Conservation (phyloP, 2,113 vertebrate species). For the Sakesphorus luctuosus region DNA sequence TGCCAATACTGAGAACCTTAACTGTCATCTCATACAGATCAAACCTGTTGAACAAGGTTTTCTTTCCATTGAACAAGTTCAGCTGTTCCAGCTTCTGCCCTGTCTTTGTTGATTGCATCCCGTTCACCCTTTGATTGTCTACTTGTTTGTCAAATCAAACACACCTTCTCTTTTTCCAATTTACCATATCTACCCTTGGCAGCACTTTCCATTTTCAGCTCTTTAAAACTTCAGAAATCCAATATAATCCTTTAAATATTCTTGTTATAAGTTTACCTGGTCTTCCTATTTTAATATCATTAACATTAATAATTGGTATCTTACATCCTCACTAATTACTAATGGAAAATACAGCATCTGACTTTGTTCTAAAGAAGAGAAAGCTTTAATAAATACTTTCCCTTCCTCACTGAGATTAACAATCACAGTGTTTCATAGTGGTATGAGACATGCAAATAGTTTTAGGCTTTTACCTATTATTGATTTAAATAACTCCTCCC, state of each 20-base stretch:
- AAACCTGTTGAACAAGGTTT: neutral
- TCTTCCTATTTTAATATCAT: neutral
- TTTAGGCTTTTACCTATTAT: neutral
- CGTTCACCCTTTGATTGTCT: neutral
- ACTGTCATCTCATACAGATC: neutral
- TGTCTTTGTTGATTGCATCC: neutral
- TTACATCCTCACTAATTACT: neutral
- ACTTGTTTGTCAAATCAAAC: neutral
- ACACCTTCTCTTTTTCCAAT: neutral
- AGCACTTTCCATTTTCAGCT: neutral
- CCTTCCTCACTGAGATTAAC: neutral
- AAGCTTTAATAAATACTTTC: neutral
- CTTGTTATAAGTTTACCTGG: neutral
- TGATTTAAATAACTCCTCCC: conserved; percentile 5
- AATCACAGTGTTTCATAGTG: neutral
- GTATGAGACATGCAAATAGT: neutral
- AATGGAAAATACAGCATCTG: neutral
- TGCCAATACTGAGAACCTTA: neutral
- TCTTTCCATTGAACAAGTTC: neutral
- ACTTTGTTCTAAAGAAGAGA: neutral
- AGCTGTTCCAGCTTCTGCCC: neutral
- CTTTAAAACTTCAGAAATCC: neutral
- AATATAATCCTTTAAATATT: neutral
- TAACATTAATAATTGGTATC: neutral
- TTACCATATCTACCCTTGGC: neutral